phyloP scores from a whole-genome alignment of 2,888 invertebrate species.

The Drosophila prolongata region DNA sequence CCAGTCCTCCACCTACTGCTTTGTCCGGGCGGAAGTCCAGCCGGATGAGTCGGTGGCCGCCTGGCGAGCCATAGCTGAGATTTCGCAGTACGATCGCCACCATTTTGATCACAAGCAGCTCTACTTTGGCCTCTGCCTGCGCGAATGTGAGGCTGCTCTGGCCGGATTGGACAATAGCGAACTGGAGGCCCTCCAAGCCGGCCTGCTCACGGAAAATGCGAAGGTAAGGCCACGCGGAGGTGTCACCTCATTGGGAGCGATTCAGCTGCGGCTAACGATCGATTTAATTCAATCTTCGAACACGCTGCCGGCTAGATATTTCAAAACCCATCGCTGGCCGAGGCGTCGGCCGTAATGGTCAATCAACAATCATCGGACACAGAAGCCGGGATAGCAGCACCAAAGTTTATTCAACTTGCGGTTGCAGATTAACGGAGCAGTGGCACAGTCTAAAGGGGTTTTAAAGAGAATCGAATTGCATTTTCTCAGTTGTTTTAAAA shows the following conservation, averaged over 20 bases:
- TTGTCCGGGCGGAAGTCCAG: conserved; percentile 78
- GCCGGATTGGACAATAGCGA: conserved; percentile 43
- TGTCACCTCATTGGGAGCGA: conserved; percentile 40
- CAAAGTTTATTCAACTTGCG: conserved; percentile 68
- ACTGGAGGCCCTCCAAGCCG: conserved; percentile 56
- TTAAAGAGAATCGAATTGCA: neutral
- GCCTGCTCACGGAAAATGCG: conserved; percentile 70
- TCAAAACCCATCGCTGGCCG: conserved; percentile 27
- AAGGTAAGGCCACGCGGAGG: conserved; percentile 66
- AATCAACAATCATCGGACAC: conserved; percentile 11
- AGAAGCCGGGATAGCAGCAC: conserved; percentile 37
- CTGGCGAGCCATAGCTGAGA: conserved; percentile 75
- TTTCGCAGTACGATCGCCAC: conserved; percentile 76
- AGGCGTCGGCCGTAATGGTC: conserved; percentile 38
- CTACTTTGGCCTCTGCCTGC: conserved; percentile 78
- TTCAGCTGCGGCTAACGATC: conserved; percentile 29
- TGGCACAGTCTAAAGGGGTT: neutral
- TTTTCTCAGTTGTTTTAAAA: neutral
- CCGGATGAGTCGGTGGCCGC: conserved; percentile 64
- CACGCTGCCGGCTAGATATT: conserved; percentile 29
- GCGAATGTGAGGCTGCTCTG: conserved; percentile 68
- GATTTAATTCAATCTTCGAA: conserved; percentile 57
- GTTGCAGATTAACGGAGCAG: conserved; percentile 7
- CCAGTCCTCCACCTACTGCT: conserved; percentile 74
- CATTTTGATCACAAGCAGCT: conserved; percentile 81